Evolutionary conservation across 2,113 vertebrate species (phyloP).

Genomic region (Thryonomys swinderianus): DNA sequence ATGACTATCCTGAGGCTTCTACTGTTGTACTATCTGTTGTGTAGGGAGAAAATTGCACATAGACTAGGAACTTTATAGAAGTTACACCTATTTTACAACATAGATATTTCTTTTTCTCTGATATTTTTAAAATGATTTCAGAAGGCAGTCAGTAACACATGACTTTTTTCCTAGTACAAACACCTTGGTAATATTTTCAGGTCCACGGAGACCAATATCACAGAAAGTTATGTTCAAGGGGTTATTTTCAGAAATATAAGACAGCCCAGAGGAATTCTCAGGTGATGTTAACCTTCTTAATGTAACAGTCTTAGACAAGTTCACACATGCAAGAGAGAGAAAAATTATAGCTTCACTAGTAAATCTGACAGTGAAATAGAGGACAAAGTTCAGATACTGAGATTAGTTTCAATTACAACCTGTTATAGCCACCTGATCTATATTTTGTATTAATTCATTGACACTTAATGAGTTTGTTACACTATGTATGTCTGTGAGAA

Average conservation of each 20-base stretch:
- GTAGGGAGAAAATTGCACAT: neutral
- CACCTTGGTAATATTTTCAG: neutral
- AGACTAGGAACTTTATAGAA: neutral
- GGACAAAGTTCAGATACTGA: neutral
- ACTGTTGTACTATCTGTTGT: neutral
- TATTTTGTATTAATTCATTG: neutral
- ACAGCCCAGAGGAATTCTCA: neutral
- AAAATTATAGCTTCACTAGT: neutral
- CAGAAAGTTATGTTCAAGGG: neutral
- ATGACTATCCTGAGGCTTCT: neutral
- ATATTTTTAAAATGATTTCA: conserved; percentile 43
- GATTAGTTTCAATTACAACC: neutral
- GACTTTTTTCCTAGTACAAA: conserved; percentile 2
- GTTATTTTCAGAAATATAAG: conserved; percentile 34
- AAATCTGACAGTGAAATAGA: conserved; percentile 29
- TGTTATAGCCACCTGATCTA: neutral
- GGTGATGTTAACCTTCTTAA: neutral
- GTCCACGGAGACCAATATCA: neutral
- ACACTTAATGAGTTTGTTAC: neutral
- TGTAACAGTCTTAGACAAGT: conserved; percentile 11
- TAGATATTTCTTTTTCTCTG: neutral
- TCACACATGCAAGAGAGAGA: neutral
- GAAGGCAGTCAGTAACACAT: conserved; percentile 9
- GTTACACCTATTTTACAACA: neutral
- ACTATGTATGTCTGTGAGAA: neutral